Evolutionary conservation across 2,797 vertebrate genomes (phyloP), one percentile per base, ranked within the genome.

Genomic region (Sebastes paucispinis): DNA sequence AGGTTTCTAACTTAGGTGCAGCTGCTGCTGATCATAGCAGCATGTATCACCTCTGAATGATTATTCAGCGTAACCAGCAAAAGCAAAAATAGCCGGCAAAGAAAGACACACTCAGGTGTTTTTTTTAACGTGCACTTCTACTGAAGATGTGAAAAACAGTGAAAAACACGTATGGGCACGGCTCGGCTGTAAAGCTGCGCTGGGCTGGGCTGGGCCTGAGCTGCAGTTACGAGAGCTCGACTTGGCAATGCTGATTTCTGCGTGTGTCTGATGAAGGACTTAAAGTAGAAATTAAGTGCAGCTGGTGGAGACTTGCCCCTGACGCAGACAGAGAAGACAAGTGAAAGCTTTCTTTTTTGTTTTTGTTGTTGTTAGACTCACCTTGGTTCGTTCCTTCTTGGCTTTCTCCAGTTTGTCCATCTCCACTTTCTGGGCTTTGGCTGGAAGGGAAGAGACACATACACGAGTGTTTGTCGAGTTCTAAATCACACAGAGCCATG

Each of bases 371-470:
- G 32, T 68, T 34, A n/a, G 22, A 81, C 91, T 94, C 91, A 99
- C 98, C 97, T 99, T 99, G 22, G 98, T 99, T 75, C 97, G 94
- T 54, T 99, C 98, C 85, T 98, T 99, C 92, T 99, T 99, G 87
- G 98, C 98, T 82, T 99, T 99, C 92, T 99, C 98, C 87, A 99
- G 36, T 87, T 99, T 99, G 92, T 99, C 98, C 98, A 99, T 99
- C 94, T 99, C 98, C 10, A 98, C 96, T 90, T 98, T 99, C 93
- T 99, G 98, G 69, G 98, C 97, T 96, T 99, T 99, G 62, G 98
- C 98, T 97, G 86, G 2, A 86, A 84, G 32, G 32, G 27, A 55
- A 1, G 24, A 81, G 20, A 81, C 24, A 32, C 10, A 39, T 0
- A 27, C 2, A 57, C 68, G 5, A 58, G 63, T 11, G 39, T 50